Conservation (phyloP, 2,113 vertebrate genomes). For the Phalacrocorax pelagicus region DNA sequence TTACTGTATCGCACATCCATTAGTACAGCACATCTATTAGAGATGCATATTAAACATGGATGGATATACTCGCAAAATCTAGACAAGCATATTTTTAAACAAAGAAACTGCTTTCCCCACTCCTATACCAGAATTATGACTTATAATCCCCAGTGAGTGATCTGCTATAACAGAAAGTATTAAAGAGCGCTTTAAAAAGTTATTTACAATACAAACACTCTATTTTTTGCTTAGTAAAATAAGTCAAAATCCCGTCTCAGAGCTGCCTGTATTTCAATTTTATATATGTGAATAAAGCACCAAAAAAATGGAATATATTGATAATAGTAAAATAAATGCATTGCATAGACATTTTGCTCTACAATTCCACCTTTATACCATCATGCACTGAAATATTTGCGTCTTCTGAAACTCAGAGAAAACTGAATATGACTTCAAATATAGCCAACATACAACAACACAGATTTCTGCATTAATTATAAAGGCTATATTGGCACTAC, state of each 20-base stretch:
- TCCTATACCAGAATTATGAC: background rate
- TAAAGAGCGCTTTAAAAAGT: slow-evolving; percentile 10
- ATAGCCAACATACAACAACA: background rate
- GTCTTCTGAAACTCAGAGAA: background rate
- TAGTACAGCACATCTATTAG: background rate
- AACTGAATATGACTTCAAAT: background rate
- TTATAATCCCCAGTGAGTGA: slow-evolving; percentile 8
- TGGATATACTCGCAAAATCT: background rate
- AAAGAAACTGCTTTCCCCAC: background rate
- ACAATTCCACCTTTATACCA: background rate
- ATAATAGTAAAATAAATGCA: background rate
- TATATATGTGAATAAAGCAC: background rate
- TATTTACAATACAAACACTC: slow-evolving; percentile 15
- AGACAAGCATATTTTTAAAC: background rate
- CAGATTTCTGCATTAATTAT: background rate
- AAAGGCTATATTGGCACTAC: background rate
- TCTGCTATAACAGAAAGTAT: background rate
- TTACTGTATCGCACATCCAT: background rate
- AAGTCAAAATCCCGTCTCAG: background rate
- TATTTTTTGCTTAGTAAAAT: background rate
- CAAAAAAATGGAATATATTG: background rate
- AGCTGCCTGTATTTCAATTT: background rate
- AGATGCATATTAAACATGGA: background rate
- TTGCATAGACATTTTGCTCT: background rate
- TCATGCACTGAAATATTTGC: background rate